Evolutionary conservation across 2,888 invertebrate genomes (phyloP).

Genomic region (Aphidius colemani): DNA sequence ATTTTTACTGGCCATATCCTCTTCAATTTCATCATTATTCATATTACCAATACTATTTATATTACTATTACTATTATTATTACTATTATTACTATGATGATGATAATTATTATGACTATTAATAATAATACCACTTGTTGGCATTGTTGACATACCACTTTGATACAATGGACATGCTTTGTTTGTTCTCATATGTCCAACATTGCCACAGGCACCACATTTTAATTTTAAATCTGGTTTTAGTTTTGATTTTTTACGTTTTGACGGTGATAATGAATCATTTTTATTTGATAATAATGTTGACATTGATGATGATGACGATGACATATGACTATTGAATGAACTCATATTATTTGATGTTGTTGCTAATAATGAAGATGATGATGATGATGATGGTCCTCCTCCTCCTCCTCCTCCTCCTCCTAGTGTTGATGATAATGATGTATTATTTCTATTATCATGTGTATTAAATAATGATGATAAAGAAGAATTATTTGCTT

Average conservation of each 20-base stretch:
- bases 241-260: constrained; percentile 79
- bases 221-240: constrained; percentile 90
- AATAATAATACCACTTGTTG: constrained; percentile 53
- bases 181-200: constrained; percentile 86
- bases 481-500: no score
- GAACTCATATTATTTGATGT: constrained; percentile 52
- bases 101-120: no score
- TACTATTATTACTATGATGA: no score
- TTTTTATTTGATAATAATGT: constrained; percentile 39
- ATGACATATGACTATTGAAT: constrained; percentile 49
- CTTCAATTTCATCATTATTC: constrained; percentile 81
- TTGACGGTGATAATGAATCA: constrained; percentile 63
- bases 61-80: no score
- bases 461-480: no score
- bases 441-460: no score
- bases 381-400: constrained; percentile 40
- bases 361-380: constrained; percentile 33
- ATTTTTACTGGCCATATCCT: constrained; percentile 77
- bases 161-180: constrained; percentile 96
- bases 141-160: constrained; percentile 64
- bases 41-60: constrained; percentile 62
- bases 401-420: constrained; percentile 56
- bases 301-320: constrained; percentile 44
- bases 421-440: constrained; percentile 56
- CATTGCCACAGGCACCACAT: constrained; percentile 96